Base-by-base conservation (phyloP, 2,113 vertebrate genomes). In the Asarcornis scutulata region DNA sequence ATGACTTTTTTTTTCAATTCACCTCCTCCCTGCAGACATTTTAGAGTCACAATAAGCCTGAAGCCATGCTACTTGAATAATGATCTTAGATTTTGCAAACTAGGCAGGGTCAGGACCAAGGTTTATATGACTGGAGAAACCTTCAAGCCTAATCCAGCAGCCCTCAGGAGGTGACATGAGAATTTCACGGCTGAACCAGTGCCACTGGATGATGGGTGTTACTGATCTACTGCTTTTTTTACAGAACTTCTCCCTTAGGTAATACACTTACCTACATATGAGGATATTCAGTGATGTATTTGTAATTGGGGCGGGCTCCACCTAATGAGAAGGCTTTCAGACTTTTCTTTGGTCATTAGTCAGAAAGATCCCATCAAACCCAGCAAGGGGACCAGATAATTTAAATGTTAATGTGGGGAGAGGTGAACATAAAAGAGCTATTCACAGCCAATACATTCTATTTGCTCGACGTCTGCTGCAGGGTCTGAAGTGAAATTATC, bases 401-500 rank as follows among this genome's bases (percentile, higher is more conserved):
- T 94, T 13, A 83, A 90, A 93, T 90, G 79, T 71, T 95, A 68
- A 82, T 90, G 20, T 80, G 68, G 7, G 34, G 34, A 86, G 34
- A 78, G 32, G 23, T 63, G 90, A 91, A 83, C 63, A 78, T 86
- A 50, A 95, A 90, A 66, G 68, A 96, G 60, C 7, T 60, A 90
- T 88, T 91, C 46, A 38, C 46, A 90, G 64, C 46, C 34, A 75
- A 48, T 88, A 17, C 5, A 26, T 91, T 87, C 78, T 81, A 75
- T 96, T 94, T 93, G 44, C 58, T 64, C 93, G 87, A 89, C 40
- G 53, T 74, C 48, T 2, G 23, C 86, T 89, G 20, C 42, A 71
- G 91, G 38, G 56, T 86, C 52, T 93, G 50, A 90, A 86, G 56
- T 86, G 69, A 91, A 93, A 86, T 88, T 91, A 60, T 60, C 59